phyloP scores from a whole-genome alignment of 2,113 vertebrate species.

The Martes martes region DNA sequence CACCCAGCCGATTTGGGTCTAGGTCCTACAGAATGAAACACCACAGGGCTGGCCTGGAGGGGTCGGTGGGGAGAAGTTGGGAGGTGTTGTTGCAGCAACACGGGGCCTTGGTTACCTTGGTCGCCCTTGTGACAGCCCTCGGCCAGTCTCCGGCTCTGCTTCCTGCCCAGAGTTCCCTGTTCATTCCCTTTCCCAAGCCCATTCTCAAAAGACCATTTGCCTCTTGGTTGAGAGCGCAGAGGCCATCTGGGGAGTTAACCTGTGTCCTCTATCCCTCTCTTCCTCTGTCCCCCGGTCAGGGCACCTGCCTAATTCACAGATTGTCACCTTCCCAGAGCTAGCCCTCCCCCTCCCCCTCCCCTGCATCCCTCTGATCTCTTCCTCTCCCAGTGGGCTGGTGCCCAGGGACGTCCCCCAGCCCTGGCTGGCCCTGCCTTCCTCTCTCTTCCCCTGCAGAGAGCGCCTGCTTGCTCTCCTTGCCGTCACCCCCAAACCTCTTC shows the following conservation, averaged over 20 bases:
- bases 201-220: neutral
- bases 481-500: neutral
- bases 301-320: neutral
- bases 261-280: accelerated
- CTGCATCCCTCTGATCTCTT: neutral
- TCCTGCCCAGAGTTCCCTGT: neutral
- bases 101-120: accelerated
- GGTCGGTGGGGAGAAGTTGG: neutral
- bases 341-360: accelerated
- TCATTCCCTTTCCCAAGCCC: neutral
- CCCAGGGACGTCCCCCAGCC: accelerated
- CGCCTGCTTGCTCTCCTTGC: neutral
- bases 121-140: neutral
- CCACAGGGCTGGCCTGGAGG: neutral
- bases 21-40: neutral
- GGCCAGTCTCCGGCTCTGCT: neutral
- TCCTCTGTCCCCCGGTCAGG: neutral
- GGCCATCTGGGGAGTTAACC: neutral
- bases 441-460: neutral
- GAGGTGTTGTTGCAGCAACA: neutral
- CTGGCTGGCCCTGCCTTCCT: accelerated
- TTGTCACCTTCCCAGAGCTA: neutral
- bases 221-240: neutral
- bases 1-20: neutral
- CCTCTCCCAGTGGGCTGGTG: neutral